Evolutionary conservation across 2,113 vertebrate species (phyloP).

Genomic region (Bungarus multicinctus): DNA sequence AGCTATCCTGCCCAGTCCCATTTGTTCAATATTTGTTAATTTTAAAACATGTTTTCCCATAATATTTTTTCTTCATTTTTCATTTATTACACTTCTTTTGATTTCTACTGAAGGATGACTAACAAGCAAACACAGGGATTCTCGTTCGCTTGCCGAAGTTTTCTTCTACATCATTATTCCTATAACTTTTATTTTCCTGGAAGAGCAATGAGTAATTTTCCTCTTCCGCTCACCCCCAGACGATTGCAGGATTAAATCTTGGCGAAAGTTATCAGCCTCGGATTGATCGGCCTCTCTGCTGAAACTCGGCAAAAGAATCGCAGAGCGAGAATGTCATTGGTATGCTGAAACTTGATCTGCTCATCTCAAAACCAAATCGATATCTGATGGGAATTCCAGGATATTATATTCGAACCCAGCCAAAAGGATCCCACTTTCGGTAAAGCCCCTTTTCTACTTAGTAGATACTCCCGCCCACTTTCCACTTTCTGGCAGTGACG

Average conservation of each 20-base stretch:
- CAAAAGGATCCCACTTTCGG: slow-evolving; percentile 41
- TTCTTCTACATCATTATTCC: neutral
- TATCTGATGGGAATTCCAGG: slow-evolving; percentile 49
- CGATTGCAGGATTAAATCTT: neutral
- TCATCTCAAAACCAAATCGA: slow-evolving; percentile 30
- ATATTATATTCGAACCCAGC: neutral
- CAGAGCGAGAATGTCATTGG: neutral
- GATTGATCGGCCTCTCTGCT: neutral
- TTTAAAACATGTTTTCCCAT: neutral
- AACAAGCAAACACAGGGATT: neutral
- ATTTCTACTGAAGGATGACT: neutral
- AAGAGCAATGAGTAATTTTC: neutral
- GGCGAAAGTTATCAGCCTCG: neutral
- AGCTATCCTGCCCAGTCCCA: neutral
- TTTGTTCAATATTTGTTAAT: neutral
- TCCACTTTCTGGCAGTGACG: slow-evolving; percentile 39
- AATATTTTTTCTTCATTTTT: neutral
- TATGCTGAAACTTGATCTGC: slow-evolving; percentile 13
- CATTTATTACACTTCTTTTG: neutral
- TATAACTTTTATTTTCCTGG: slow-evolving; percentile 7
- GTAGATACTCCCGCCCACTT: neutral
- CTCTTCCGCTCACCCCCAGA: neutral
- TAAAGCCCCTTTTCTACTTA: slow-evolving; percentile 8
- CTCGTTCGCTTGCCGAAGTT: neutral
- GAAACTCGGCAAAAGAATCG: neutral